Base-by-base conservation (phyloP, 2,113 vertebrate genomes). In the Phasianus colchicus region DNA sequence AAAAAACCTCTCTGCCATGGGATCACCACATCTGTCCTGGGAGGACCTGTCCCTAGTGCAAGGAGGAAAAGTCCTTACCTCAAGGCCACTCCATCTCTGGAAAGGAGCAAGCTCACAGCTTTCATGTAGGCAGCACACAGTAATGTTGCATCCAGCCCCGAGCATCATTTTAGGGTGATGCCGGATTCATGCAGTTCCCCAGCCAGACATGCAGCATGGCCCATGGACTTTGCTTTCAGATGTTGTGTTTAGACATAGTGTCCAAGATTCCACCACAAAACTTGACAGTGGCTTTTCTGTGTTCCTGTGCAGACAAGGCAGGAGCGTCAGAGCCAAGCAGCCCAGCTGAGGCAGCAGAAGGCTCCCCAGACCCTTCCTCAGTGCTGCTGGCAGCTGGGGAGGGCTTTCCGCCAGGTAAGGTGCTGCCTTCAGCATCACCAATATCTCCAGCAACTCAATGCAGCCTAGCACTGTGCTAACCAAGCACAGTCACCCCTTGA, bases 381-480 rank as follows among this genome's bases (percentile, higher is more conserved):
- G 83, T 97, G 57, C 98, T 98, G 61, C 94, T 98, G 74, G 66
- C 97, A 32, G 93, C 63, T 7, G 95, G 97, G 63, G 98, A 98
- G 67, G 97, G 95, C 88, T 98, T 98, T 89, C 97, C 97, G 40
- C 96, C 98, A 98, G 99, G 98, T 99, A 96, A 96, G 95, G 75
- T 20, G 73, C n/a, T 95, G 77, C 58, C 77, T 57, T 55, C 15
- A 66, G 19, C 3, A 16, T n/a, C 38, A 16, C 50, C 20, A 2
- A 4, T 7, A 6, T 74, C 54, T 79, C 70, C 71, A 67, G 63
- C 8, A 29, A 6, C 3, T 54, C 30, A 43, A n/a, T 11, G 38
- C 18, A 78, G 38, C 16, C 61, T 42, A 40, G 29, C 50, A 30
- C 54, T 3, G 5, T 13, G 45, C 60, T 25, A 14, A 22, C 25